Percentiles rank a stretch among this genome's conserved stretches.
phyloP scores from a whole-genome alignment of 2,888 invertebrate species.

The Rhagonycha lutea region DNA sequence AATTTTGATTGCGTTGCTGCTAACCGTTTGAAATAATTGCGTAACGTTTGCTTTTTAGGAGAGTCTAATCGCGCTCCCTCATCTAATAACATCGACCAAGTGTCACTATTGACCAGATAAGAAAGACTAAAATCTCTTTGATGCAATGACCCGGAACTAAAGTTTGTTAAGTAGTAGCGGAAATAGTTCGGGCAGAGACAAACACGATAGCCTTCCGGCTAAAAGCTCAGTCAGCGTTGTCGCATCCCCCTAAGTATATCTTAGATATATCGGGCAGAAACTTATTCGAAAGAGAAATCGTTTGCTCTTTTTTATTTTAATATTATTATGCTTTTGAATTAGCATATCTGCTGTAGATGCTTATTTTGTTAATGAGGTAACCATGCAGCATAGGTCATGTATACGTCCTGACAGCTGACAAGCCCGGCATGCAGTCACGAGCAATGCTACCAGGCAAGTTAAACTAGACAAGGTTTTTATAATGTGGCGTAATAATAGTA shows the following conservation, averaged over 20 bases:
- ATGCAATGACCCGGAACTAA: constrained; percentile 43
- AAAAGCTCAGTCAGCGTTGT: constrained; percentile 38
- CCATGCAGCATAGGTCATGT: constrained; percentile 27
- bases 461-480: background rate
- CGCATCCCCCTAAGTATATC: constrained; percentile 20
- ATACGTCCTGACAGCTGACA: constrained; percentile 30
- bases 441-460: constrained; percentile 20
- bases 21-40: constrained; percentile 14
- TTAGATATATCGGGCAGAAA: constrained; percentile 19
- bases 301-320: constrained; percentile 8
- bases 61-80: background rate
- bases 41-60: constrained; percentile 7
- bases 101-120: constrained; percentile 34
- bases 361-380: constrained; percentile 32
- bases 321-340: constrained; percentile 19
- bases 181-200: constrained; percentile 44
- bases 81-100: constrained; percentile 23
- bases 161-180: constrained; percentile 44
- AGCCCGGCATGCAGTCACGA: constrained; percentile 26
- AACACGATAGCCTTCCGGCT: constrained; percentile 42
- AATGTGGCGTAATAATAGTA: background rate
- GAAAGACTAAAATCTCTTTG: constrained; percentile 26
- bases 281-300: constrained; percentile 20
- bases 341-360: constrained; percentile 29
- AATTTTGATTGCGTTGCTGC: constrained; percentile 29